Percentiles rank a stretch among this genome's conserved stretches.
Conservation (phyloP, 2,797 vertebrate genomes). For the Sorex maritimensis region DNA sequence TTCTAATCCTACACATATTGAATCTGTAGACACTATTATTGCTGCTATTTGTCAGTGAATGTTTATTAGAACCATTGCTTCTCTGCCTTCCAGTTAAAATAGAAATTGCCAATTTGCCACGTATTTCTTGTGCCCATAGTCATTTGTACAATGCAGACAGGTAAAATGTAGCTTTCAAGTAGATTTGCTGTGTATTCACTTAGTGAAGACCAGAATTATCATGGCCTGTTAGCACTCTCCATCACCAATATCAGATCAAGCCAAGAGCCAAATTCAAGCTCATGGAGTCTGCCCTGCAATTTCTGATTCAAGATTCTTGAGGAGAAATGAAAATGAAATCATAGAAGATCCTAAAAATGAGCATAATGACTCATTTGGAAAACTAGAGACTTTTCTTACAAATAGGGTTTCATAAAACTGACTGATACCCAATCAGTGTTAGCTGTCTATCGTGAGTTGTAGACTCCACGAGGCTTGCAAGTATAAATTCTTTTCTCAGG, state of each 20-base stretch:
- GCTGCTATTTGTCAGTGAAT: background rate
- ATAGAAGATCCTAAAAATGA: background rate
- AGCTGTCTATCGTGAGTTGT: background rate
- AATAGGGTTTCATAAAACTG: constrained; percentile 20
- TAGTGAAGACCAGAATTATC: background rate
- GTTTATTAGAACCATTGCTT: constrained; percentile 54
- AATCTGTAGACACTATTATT: background rate
- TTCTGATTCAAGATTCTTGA: background rate
- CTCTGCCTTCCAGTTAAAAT: background rate
- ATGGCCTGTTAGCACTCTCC: background rate
- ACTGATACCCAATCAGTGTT: background rate
- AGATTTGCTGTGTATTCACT: background rate
- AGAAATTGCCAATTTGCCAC: constrained; percentile 11
- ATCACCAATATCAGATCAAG: background rate
- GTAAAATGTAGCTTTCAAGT: constrained; percentile 6
- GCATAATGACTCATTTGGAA: background rate
- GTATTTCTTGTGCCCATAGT: constrained; percentile 13
- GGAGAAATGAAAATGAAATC: background rate
- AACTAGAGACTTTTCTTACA: background rate
- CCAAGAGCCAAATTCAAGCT: background rate
- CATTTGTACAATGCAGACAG: constrained; percentile 4
- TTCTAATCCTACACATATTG: background rate
- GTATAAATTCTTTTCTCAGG: background rate
- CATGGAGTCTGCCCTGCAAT: background rate
- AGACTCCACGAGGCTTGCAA: background rate